A percentile compares a stretch with the other conserved stretches of the same genome.
Conservation (phyloP, 2,888 invertebrate genomes). For the Cylloceria caligata region DNA sequence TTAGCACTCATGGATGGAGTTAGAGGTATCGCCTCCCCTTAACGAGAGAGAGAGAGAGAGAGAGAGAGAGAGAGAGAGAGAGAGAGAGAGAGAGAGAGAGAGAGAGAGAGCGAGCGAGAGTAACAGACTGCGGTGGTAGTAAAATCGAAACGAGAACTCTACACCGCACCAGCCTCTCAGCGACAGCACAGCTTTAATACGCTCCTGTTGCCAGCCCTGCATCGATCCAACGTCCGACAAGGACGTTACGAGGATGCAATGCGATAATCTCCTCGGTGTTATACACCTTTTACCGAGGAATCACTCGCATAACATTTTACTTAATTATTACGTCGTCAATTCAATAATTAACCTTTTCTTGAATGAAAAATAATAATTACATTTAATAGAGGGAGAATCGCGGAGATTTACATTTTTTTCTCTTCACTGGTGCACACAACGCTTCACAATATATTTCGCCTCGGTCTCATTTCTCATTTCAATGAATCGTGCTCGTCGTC, state of each 20-base stretch:
- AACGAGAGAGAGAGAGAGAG: too few species aligned
- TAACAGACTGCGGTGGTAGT: neutral
- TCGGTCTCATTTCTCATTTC: constrained; percentile 72
- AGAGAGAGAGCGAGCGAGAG: too few species aligned
- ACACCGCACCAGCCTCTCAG: too few species aligned
- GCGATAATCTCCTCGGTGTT: constrained; percentile 57
- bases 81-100: too few species aligned
- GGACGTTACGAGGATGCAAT: constrained; percentile 72
- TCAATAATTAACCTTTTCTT: neutral
- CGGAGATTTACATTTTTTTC: neutral
- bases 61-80: too few species aligned
- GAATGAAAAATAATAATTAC: neutral
- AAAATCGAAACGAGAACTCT: constrained; percentile 52
- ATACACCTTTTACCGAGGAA: constrained; percentile 9
- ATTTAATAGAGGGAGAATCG: neutral
- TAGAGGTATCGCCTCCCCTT: too few species aligned
- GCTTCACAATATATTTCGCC: constrained; percentile 51
- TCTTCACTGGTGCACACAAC: neutral
- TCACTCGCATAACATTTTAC: constrained; percentile 7
- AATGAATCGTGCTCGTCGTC: constrained; percentile 69
- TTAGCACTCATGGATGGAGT: too few species aligned
- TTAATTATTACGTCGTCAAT: neutral
- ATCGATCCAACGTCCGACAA: constrained; percentile 80
- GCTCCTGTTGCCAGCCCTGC: constrained; percentile 81
- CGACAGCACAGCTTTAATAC: constrained; percentile 62